Percentiles rank a stretch among this genome's conserved stretches.
Evolutionary conservation across 2,797 vertebrate species (phyloP).

Genomic region (Lepus oiostolus): DNA sequence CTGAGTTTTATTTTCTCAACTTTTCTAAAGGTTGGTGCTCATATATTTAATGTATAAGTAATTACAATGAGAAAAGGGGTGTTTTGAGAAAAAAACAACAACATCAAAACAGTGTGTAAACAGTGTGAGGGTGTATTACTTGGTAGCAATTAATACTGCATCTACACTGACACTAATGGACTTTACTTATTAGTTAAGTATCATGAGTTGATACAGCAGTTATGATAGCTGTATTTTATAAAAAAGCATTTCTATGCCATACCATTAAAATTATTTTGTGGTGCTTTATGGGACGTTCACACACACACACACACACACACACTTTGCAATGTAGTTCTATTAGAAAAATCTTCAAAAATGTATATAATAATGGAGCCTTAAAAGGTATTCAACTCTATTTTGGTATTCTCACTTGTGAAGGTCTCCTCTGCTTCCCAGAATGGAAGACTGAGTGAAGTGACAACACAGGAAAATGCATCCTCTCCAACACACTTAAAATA

Average conservation of each 20-base stretch:
- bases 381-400: slow-evolving; percentile 65
- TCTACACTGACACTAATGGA: neutral
- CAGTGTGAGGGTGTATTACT: neutral
- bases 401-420: slow-evolving; percentile 75
- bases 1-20: neutral
- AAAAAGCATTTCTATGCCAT: neutral
- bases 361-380: slow-evolving; percentile 36
- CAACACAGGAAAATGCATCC: slow-evolving; percentile 55
- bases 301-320: neutral
- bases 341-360: slow-evolving; percentile 28
- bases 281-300: neutral
- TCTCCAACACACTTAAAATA: slow-evolving; percentile 64
- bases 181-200: neutral
- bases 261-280: neutral
- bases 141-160: neutral
- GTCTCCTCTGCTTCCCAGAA: slow-evolving; percentile 51
- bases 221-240: neutral
- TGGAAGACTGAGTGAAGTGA: slow-evolving; percentile 65
- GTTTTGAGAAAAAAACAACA: neutral
- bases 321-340: neutral
- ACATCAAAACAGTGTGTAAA: neutral
- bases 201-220: neutral
- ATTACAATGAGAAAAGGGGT: too few species aligned
- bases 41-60: neutral
- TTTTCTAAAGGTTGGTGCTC: neutral